Base-by-base conservation (phyloP, 1,140 invertebrate genomes). In the Nasonia vitripennis region DNA sequence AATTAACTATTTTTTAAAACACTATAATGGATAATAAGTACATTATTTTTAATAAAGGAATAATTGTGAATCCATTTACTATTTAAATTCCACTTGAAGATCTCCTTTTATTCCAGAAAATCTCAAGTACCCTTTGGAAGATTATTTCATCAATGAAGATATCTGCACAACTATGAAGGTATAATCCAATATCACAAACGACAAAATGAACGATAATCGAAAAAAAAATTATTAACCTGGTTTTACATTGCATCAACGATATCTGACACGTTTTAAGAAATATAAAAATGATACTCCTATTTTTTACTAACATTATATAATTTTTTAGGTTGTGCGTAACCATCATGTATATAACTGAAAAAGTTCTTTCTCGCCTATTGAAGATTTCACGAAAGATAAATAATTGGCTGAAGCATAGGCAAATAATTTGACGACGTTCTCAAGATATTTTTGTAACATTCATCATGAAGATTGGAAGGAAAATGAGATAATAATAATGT, bases 41-140 rank as follows among this genome's bases (percentile, higher is more conserved):
- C 70, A 85, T 81, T 82, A 82, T 73, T 86, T 86, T 86, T 86
- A 86, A 86, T 86, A 86, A 86, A 86, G 41, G 27, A 77, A 77
- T 51, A 75, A 81, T 51, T 81, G 55, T 85, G 45, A 85, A 70
- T 68, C 74, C 27, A 73, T 79, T 81, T 20, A 85, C 37, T 34
- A 5, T 41, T 51, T 81, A 0, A 1, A 51, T 14, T 75, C 45
- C 51, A 73, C 10, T 75, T 55, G 45, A 82, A 37, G 51, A 82
- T 82, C 27, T n/a, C 67, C n/a, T n/a, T 11, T 27, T 31, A 41
- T 34, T n/a, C 1, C 51, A 83, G 45, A 55, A 77, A 27, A 23
- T 41, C 5, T 11, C 4, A 55, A 55, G 37, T 48, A 51, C 62
- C 41, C 34, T 62, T 14, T 7, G 17, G 70, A 82, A 82, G 71